Base-by-base conservation (phyloP, 2,113 vertebrate genomes). In the Antennarius striatus region DNA sequence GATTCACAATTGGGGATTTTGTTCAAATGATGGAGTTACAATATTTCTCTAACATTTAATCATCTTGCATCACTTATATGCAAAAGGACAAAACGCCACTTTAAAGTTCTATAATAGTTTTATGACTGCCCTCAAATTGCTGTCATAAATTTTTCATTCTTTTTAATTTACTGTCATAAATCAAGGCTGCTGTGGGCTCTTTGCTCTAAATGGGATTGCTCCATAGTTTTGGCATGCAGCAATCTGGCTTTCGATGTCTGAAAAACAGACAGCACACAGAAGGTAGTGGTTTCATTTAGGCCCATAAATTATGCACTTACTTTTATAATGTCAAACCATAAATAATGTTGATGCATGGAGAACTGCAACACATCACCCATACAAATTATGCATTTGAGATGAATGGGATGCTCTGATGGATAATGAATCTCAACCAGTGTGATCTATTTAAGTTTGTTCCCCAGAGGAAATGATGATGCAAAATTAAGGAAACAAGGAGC, bases 91-190 rank as follows among this genome's bases (percentile, higher is more conserved):
- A 85, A 87, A 86, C 49, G 61, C 80, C 81, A 88, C 91, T 92
- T 91, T 88, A 93, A 92, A 93, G 91, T 93, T 93, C 86, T 87
- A 85, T 91, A 93, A 92, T 92, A 91, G 91, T 92, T 92, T 92
- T 91, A 91, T 90, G 89, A 91, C 89, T 88, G 81, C 81, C 90
- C 89, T 77, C 90, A 92, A 93, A 93, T 92, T 91, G 90, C 90
- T 72, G 70, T 85, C 91, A 90, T 93, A 90, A 86, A 93, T 93
- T 91, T 91, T 93, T 92, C 84, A 92, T 90, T 87, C 90, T 89
- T 92, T 93, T 93, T 92, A 92, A 93, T 93, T 93, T 91, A 88
- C 83, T 54, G 63, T 71, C 90, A 91, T 93, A 93, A 92, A 92
- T 93, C 92, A 92, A 75, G 75, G 86, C 83, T 55, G 77, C 80